Evolutionary conservation across 2,888 invertebrate species (phyloP).

Genomic region (Ferdinandea cuprea): DNA sequence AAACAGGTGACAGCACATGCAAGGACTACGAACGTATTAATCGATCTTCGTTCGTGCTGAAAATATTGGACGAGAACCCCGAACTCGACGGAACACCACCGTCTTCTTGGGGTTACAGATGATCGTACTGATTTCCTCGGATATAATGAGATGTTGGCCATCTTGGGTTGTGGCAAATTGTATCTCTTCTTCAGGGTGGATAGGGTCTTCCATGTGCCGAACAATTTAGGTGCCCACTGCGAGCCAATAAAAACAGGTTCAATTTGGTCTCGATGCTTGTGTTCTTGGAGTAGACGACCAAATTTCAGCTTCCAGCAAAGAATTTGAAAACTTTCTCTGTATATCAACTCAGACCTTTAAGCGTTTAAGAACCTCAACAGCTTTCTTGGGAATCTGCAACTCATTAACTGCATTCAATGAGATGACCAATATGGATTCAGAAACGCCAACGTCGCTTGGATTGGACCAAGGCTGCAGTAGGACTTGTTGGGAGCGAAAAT

Average conservation of each 20-base stretch:
- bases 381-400: conserved; percentile 98
- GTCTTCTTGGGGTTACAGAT: conserved; percentile 92
- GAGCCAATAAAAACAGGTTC: conserved; percentile 97
- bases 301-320: conserved; percentile 96
- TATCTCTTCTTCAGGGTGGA: conserved; percentile 93
- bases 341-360: conserved; percentile 99
- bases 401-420: conserved; percentile 98
- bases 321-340: conserved; percentile 85
- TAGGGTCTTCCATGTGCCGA: conserved; percentile 95
- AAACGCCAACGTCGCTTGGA: conserved; percentile 97
- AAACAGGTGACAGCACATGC: no score
- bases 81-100: conserved; percentile 89
- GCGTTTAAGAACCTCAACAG: conserved; percentile 95
- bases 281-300: conserved; percentile 97
- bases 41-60: no score
- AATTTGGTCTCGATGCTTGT: conserved; percentile 96
- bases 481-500: conserved; percentile 99
- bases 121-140: conserved; percentile 97
- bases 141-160: conserved; percentile 97
- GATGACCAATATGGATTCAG: conserved; percentile 98
- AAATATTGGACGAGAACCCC: conserved; percentile 99
- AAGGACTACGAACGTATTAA: no score
- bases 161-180: conserved; percentile 98
- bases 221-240: conserved; percentile 98
- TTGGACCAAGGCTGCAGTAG: conserved; percentile 97